Percentiles rank a stretch among this genome's conserved stretches.
phyloP scores from a whole-genome alignment of 53 echinoderm and acorn worm species.

The Zoroaster sp. region DNA sequence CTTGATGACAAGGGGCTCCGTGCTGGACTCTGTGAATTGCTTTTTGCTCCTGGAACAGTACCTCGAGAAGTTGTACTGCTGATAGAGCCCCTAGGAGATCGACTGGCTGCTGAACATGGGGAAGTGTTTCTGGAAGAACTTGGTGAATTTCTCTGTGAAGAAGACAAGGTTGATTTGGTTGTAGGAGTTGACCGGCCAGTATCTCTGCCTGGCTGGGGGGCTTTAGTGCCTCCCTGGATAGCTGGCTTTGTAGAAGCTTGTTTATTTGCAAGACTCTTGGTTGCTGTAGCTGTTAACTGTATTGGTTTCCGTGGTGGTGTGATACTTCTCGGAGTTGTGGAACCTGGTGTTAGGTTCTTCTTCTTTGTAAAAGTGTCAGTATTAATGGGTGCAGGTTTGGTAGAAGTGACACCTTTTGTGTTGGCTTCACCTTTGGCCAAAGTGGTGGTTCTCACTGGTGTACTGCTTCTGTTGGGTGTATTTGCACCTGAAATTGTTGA shows the following conservation, averaged over 20 bases:
- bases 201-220: constrained; percentile 16
- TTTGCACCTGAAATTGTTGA: constrained; percentile 20
- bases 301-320: constrained; percentile 69
- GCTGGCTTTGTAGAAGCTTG: constrained; percentile 7
- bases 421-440: constrained; percentile 35
- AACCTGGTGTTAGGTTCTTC: constrained; percentile 28
- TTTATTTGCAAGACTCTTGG: constrained; percentile 54
- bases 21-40: constrained; percentile 22
- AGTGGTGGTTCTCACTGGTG: constrained; percentile 55
- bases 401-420: constrained; percentile 47
- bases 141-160: constrained; percentile 11
- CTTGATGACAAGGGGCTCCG: constrained; percentile 40
- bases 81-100: constrained; percentile 51
- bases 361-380: constrained; percentile 50
- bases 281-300: constrained; percentile 23
- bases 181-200: not conserved
- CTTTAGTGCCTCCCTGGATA: not conserved
- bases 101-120: constrained; percentile 9
- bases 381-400: constrained; percentile 49
- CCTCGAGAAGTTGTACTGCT: not conserved
- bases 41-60: constrained; percentile 15
- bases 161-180: constrained; percentile 10
- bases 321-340: constrained; percentile 62
- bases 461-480: constrained; percentile 36
- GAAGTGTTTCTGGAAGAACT: constrained; percentile 45